A percentile compares a stretch with the other conserved stretches of the same genome.
Evolutionary conservation across 2,888 invertebrate species (phyloP).

Genomic region (Tetragonisca angustula): DNA sequence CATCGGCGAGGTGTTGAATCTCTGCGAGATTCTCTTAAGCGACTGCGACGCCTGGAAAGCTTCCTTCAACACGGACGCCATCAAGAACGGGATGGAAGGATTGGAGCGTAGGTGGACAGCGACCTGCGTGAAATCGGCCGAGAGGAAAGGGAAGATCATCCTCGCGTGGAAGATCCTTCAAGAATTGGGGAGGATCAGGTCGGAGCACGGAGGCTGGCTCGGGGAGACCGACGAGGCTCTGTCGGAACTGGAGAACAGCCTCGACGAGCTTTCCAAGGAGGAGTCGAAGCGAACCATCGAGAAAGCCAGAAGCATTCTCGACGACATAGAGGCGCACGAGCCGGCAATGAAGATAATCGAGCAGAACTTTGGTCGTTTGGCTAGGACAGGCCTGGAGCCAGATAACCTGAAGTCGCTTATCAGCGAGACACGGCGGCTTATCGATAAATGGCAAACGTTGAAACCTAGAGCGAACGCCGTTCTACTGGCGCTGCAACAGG

Average conservation of each 20-base stretch:
- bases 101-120: slow-evolving; percentile 92
- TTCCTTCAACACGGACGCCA: slow-evolving; percentile 89
- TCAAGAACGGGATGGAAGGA: slow-evolving; percentile 88
- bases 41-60: slow-evolving; percentile 90
- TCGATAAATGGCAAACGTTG: slow-evolving; percentile 89
- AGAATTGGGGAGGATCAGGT: slow-evolving; percentile 86
- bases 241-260: slow-evolving; percentile 86
- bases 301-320: slow-evolving; percentile 85
- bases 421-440: slow-evolving; percentile 85
- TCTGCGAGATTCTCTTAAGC: slow-evolving; percentile 91
- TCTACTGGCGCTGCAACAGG: slow-evolving; percentile 86
- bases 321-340: slow-evolving; percentile 86
- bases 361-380: slow-evolving; percentile 89
- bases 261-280: slow-evolving; percentile 86
- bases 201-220: slow-evolving; percentile 87
- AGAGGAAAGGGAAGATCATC: slow-evolving; percentile 89
- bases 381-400: slow-evolving; percentile 89
- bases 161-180: slow-evolving; percentile 87
- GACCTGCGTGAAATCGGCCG: slow-evolving; percentile 90
- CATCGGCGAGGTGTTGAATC: slow-evolving; percentile 91
- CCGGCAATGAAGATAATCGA: slow-evolving; percentile 88
- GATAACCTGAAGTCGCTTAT: slow-evolving; percentile 89
- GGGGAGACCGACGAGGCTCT: slow-evolving; percentile 87
- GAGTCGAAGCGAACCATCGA: slow-evolving; percentile 86
- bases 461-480: slow-evolving; percentile 87